These are phyloP conservation scores for Plumapathes pennacea DNA, from an alignment of 92 coral and sea anemone species.

Conservation along the genomic window DNA sequence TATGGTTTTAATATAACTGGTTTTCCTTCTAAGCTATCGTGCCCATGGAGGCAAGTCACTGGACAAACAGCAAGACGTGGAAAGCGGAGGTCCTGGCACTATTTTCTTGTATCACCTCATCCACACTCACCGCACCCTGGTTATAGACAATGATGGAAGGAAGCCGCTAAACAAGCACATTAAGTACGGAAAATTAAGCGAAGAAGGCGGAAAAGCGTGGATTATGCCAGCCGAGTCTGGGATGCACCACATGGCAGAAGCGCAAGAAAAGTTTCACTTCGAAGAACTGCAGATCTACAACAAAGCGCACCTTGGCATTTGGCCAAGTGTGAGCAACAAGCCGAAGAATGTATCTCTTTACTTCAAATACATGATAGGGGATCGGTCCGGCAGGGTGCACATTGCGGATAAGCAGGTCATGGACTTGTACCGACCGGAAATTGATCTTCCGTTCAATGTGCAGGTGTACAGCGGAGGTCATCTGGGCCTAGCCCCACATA, in stretches of 20 bases:
- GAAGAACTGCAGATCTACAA: conserved; percentile 89
- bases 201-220: conserved; percentile 99
- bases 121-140: conserved; percentile 87
- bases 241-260: conserved; percentile 80
- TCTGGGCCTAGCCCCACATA: conserved; percentile 85
- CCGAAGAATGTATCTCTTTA: conserved; percentile 69
- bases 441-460: conserved; percentile 91
- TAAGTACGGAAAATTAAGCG: conserved; percentile 58
- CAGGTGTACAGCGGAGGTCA: conserved; percentile 93
- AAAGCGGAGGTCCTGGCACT: conserved; percentile 96
- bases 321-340: conserved; percentile 72
- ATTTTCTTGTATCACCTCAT: conserved; percentile 86
- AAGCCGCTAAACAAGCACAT: conserved; percentile 85
- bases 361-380: conserved; percentile 95
- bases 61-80: conserved; percentile 57
- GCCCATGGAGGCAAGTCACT: conserved; percentile 83
- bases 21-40: conserved; percentile 36
- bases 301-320: conserved; percentile 78
- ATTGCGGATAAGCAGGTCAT: conserved; percentile 77
- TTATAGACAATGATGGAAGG: conserved; percentile 83
- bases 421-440: conserved; percentile 87
- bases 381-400: conserved; percentile 94
- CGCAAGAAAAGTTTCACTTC: conserved; percentile 75
- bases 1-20: too few relatives aligned
- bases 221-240: conserved; percentile 98